Conservation (phyloP, 2,797 vertebrate species). For the Pipistrellus kuhlii region DNA sequence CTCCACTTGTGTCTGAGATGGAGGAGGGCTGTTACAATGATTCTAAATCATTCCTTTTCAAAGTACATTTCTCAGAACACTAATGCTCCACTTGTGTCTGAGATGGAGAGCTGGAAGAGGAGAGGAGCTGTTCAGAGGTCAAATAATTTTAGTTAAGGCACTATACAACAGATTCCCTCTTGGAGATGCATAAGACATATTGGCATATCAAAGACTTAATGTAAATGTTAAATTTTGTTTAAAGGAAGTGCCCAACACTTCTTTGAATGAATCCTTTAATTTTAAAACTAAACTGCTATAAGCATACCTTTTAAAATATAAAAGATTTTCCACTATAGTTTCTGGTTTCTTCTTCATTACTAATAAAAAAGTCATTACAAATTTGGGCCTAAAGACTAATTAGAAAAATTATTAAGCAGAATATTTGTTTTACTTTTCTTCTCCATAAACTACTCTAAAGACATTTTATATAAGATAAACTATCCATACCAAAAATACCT, state of each 20-base stretch:
- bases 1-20: neutral
- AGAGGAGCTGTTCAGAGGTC: neutral
- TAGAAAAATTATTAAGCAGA: neutral
- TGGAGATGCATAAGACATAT: neutral
- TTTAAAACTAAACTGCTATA: neutral
- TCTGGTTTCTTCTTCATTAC: neutral
- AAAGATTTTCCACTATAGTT: conserved; percentile 23
- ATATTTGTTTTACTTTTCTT: conserved; percentile 18
- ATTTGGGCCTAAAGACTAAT: neutral
- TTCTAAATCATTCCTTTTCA: conserved; percentile 6
- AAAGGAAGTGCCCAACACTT: neutral
- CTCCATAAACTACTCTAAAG: neutral
- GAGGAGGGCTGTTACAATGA: neutral
- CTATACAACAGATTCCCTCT: neutral
- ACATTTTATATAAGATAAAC: neutral
- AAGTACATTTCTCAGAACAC: neutral
- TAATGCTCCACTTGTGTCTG: neutral
- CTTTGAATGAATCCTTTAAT: neutral
- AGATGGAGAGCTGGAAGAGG: neutral
- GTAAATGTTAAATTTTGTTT: neutral
- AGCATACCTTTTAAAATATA: neutral
- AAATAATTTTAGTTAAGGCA: neutral
- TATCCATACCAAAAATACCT: neutral
- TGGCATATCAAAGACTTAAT: neutral
- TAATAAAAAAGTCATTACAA: conserved; percentile 28